Percentiles rank a stretch among this genome's conserved stretches.
Conservation (phyloP, 1,140 invertebrate species). For the Trachelipus rathkii region DNA sequence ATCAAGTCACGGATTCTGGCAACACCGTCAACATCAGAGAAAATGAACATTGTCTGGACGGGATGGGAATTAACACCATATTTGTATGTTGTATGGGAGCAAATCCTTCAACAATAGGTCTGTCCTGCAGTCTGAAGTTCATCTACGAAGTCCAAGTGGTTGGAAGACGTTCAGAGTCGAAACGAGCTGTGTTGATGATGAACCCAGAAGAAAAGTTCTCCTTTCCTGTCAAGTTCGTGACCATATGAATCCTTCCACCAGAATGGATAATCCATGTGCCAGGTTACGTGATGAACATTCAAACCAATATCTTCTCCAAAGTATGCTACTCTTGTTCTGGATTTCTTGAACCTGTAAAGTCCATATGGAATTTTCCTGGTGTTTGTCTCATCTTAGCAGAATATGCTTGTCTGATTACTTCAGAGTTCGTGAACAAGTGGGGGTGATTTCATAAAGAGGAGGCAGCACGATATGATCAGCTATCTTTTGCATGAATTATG, state of each 20-base stretch:
- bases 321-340: conserved; percentile 56
- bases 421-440: conserved; percentile 53
- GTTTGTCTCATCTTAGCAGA: conserved; percentile 49
- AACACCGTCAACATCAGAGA: conserved; percentile 16
- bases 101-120: conserved; percentile 57
- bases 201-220: conserved; percentile 53
- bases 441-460: conserved; percentile 64
- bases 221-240: conserved; percentile 43
- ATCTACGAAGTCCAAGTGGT: conserved; percentile 52
- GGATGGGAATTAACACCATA: conserved; percentile 62
- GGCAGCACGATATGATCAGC: conserved; percentile 52
- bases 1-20: conserved; percentile 23
- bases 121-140: conserved; percentile 52
- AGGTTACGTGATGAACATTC: conserved; percentile 63
- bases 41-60: conserved; percentile 54
- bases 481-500: conserved; percentile 40
- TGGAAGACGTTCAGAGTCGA: conserved; percentile 56
- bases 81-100: conserved; percentile 57
- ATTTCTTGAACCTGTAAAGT: conserved; percentile 43
- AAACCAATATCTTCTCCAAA: conserved; percentile 65
- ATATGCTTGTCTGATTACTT: conserved; percentile 47
- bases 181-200: conserved; percentile 56
- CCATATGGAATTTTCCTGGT: conserved; percentile 43
- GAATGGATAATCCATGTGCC: conserved; percentile 55
- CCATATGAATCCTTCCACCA: conserved; percentile 52